Conservation (phyloP, 2,113 vertebrate species). For the Martes martes region DNA sequence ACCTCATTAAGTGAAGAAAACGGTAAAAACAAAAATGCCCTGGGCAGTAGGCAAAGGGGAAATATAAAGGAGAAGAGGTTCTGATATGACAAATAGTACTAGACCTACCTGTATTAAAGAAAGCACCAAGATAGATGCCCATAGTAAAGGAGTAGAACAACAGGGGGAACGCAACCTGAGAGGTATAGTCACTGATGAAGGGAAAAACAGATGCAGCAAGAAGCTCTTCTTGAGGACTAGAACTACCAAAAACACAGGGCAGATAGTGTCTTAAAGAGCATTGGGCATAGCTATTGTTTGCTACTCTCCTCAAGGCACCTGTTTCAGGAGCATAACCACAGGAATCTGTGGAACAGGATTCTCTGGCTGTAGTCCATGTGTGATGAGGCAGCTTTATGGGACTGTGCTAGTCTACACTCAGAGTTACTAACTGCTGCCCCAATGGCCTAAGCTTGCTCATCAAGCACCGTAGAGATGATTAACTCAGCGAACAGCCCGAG, state of each 20-base stretch:
- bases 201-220: background rate
- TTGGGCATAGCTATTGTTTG: background rate
- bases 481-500: background rate
- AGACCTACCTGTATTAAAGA: background rate
- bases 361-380: background rate
- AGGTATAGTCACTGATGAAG: background rate
- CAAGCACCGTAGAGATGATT: background rate
- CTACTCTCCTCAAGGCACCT: rapidly evolving
- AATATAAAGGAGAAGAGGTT: background rate
- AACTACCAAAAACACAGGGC: background rate
- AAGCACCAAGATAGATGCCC: background rate
- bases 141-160: background rate
- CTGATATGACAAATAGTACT: background rate
- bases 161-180: background rate
- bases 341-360: background rate
- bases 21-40: background rate
- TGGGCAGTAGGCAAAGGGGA: background rate
- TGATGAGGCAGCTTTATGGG: background rate
- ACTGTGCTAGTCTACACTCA: rapidly evolving
- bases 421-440: background rate
- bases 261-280: background rate
- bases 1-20: background rate
- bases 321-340: background rate
- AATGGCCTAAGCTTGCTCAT: rapidly evolving
- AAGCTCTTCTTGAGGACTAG: no score